A percentile compares a stretch with the other conserved stretches of the same genome.
These are phyloP conservation scores for Styela plicata DNA, from an alignment of 23 tunicate species.

Conservation along the genomic window DNA sequence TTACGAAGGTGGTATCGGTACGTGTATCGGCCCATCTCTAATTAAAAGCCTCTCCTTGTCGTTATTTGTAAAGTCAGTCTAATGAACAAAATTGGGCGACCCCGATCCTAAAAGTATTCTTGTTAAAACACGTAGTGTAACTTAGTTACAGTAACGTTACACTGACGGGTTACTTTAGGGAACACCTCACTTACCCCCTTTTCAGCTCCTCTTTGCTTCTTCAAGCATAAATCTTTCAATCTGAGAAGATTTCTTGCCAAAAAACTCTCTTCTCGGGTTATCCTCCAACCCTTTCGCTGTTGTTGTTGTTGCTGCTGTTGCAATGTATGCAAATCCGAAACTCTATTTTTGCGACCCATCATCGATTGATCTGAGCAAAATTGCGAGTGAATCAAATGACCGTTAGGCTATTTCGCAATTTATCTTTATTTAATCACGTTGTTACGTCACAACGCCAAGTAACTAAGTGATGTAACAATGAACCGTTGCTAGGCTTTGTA, in stretches of 20 bases:
- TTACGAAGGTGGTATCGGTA: too few species aligned
- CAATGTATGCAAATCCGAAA: background rate
- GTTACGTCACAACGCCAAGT: background rate
- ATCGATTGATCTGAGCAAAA: background rate
- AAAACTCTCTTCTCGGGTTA: background rate
- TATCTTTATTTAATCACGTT: too few species aligned
- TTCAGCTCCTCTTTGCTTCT: background rate
- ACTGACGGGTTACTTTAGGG: too few species aligned
- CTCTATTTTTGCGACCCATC: background rate
- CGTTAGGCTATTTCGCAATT: background rate
- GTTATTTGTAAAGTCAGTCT: too few species aligned
- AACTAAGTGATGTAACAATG: background rate
- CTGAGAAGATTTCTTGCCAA: background rate
- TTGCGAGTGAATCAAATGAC: background rate
- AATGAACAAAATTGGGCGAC: too few species aligned
- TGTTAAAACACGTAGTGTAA: too few species aligned
- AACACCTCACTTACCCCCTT: background rate
- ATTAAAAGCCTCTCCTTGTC: too few species aligned
- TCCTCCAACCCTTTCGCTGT: background rate
- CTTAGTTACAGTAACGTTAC: too few species aligned
- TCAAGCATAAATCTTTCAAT: background rate
- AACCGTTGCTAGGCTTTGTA: too few species aligned
- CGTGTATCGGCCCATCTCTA: too few species aligned
- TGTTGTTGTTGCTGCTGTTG: too few species aligned
- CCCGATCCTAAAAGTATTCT: too few species aligned